Evolutionary conservation across 2,113 vertebrate species (phyloP).

Genomic region (Apeltes quadracus): DNA sequence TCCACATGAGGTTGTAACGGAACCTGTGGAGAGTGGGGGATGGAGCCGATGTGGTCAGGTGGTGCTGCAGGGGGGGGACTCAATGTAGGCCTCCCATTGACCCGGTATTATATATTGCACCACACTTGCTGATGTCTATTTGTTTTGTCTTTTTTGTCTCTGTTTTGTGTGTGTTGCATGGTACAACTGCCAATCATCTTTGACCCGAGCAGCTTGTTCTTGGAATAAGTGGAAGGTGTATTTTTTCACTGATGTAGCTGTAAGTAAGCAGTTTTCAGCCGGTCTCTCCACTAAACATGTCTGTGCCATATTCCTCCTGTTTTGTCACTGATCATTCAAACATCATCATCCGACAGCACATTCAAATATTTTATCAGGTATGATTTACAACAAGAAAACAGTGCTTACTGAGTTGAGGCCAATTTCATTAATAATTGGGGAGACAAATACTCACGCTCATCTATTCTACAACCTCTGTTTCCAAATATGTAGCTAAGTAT

Average conservation of each 20-base stretch:
- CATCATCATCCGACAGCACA: conserved; percentile 9
- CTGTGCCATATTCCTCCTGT: neutral
- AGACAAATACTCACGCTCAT: conserved; percentile 5
- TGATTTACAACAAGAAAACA: neutral
- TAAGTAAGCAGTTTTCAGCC: neutral
- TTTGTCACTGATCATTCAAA: neutral
- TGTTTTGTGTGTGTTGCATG: neutral
- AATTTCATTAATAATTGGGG: neutral
- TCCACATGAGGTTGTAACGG: conserved; percentile 32
- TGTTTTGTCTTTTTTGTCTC: neutral
- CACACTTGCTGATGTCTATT: too few relatives aligned
- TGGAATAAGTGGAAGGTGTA: neutral
- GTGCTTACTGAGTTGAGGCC: neutral
- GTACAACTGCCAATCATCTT: neutral
- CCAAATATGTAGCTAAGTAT: conserved; percentile 35
- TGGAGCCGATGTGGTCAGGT: too few relatives aligned
- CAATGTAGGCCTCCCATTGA: neutral
- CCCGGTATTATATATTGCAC: neutral
- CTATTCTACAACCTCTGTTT: conserved; percentile 17
- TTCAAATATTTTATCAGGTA: conserved; percentile 11
- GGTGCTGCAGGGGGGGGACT: neutral
- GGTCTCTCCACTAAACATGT: neutral
- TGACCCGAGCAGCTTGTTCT: neutral
- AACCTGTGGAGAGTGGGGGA: conserved; percentile 4
- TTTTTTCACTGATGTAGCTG: neutral